Evolutionary conservation across 2,113 vertebrate genomes (phyloP).

Genomic region (Amazona guildingii): DNA sequence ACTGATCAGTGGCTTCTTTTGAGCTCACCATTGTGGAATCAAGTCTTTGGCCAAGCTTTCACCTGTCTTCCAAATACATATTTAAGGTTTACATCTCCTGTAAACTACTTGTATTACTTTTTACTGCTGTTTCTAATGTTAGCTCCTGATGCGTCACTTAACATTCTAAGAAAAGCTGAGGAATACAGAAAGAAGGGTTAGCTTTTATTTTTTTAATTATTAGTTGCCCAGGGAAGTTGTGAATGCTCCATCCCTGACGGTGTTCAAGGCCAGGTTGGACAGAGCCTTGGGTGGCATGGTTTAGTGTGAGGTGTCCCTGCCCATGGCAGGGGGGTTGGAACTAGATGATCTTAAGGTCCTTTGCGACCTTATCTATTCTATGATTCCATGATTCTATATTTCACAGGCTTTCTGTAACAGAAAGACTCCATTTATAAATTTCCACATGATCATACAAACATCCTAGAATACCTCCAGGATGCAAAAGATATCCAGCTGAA

Average conservation of each 20-base stretch:
- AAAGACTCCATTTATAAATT: not conserved
- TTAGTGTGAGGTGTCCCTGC: no score
- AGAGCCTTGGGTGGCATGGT: no score
- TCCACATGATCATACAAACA: not conserved
- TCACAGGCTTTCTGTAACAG: not conserved
- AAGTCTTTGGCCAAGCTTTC: not conserved
- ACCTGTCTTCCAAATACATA: not conserved
- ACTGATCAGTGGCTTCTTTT: not conserved
- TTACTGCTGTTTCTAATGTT: not conserved
- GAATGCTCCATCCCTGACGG: no score
- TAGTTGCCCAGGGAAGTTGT: no score
- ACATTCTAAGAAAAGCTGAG: not conserved
- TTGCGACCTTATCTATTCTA: no score
- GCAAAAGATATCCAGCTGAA: not conserved
- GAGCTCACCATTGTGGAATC: not conserved
- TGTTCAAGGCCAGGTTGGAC: no score
- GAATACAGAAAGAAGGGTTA: not conserved
- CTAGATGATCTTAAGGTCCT: no score
- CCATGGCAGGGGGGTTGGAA: no score
- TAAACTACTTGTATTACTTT: not conserved
- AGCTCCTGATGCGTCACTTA: not conserved
- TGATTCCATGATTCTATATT: not conserved
- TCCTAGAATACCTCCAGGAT: not conserved
- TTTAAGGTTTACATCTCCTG: not conserved
- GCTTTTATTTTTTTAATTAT: not conserved